Percentiles rank a stretch among this genome's conserved stretches.
phyloP scores from a whole-genome alignment of 1,140 invertebrate genomes.

The Stegodyphus dumicola region DNA sequence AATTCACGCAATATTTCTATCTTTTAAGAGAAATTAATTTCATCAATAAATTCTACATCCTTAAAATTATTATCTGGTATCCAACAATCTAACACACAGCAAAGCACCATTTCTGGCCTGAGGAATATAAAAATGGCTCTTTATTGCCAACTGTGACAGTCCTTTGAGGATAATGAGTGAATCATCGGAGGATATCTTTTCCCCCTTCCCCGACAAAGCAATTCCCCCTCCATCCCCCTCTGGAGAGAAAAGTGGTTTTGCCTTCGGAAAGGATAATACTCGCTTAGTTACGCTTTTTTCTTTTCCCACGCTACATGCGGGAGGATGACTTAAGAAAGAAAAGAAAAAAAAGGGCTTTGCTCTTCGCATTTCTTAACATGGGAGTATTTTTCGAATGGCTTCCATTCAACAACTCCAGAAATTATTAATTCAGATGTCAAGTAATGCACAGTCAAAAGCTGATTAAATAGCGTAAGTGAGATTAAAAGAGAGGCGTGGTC shows the following conservation, averaged over 20 bases:
- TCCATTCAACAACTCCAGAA: background rate
- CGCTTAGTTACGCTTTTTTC: too few species aligned
- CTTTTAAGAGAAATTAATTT: too few species aligned
- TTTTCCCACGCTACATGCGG: conserved; percentile 19
- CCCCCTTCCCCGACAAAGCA: background rate
- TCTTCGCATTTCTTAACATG: background rate
- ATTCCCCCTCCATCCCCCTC: too few species aligned
- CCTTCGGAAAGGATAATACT: background rate
- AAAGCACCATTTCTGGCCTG: background rate
- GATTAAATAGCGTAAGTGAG: background rate
- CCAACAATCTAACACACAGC: too few species aligned
- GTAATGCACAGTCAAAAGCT: background rate
- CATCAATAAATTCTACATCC: too few species aligned
- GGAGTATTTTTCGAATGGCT: background rate
- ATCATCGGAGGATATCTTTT: background rate
- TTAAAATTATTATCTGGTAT: too few species aligned
- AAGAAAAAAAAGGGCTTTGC: background rate
- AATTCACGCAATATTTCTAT: too few species aligned
- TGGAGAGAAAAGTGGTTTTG: too few species aligned
- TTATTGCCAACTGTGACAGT: conserved; percentile 24
- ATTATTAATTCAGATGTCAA: background rate
- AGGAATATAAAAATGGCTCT: too few species aligned
- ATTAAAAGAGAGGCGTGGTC: too few species aligned
- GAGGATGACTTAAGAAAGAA: background rate
- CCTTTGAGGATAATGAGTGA: conserved; percentile 2